A percentile compares a stretch with the other conserved stretches of the same genome.
Evolutionary conservation across 2,797 vertebrate genomes (phyloP).

Genomic region (Margarornis squamiger): DNA sequence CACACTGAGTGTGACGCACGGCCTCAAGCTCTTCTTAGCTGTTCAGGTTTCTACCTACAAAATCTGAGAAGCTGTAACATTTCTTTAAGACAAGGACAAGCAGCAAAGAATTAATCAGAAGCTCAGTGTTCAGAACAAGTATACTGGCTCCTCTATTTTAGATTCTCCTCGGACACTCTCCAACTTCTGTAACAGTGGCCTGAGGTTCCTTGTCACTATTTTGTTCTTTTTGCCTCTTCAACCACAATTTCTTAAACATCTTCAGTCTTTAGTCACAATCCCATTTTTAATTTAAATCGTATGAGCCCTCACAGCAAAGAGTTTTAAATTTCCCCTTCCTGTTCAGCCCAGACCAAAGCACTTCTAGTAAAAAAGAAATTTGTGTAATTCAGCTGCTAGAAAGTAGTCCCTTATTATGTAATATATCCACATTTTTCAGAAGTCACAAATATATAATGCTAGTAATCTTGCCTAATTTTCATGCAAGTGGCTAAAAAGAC

Average conservation of each 20-base stretch:
- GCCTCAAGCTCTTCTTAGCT: neutral
- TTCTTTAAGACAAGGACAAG: neutral
- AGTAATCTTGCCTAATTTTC: neutral
- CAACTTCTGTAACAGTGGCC: neutral
- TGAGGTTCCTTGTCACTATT: neutral
- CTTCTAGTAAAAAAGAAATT: neutral
- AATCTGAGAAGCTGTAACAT: neutral
- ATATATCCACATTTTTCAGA: neutral
- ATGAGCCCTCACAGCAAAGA: neutral
- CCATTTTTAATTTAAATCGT: neutral
- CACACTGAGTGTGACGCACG: fast-evolving
- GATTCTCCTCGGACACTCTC: neutral
- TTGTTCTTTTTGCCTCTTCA: neutral
- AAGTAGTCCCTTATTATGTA: neutral
- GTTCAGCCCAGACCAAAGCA: neutral
- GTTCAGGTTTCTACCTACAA: neutral
- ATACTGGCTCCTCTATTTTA: neutral
- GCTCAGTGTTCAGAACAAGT: neutral
- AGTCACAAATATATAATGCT: neutral
- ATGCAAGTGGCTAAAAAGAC: neutral
- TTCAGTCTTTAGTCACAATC: neutral
- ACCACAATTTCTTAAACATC: neutral
- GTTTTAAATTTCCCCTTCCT: neutral
- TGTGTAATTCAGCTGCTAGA: neutral
- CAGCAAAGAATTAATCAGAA: neutral